Evolutionary conservation across 2,113 vertebrate genomes (phyloP), one percentile per base, ranked within the genome.

Genomic region (Sinocyclocheilus anshuiensis): DNA sequence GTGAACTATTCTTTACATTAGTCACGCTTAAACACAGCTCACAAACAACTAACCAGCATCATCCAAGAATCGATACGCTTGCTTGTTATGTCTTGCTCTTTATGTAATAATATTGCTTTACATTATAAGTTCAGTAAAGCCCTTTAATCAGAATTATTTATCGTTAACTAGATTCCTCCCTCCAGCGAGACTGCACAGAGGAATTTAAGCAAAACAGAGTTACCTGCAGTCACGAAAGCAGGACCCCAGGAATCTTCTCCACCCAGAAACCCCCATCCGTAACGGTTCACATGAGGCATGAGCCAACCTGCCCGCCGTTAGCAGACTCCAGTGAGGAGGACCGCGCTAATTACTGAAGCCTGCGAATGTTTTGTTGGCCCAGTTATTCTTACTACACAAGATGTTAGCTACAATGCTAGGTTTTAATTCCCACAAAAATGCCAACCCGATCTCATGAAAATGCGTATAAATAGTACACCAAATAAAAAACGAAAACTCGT

Each of bases 271-370:
- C 67, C 33, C n/a, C 63, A 55, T 18, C 69, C 0, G 22, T 57
- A 22, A 78, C 10, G 29, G 55, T 26, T 50, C 86, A 53, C 11
- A 71, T 42, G 80, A 39, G 88, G 89, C 93, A 83, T 91, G 94
- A 94, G 59, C 82, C 84, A 90, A 92, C 94, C 87, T 93, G 94
- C 63, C 90, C 61, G 69, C 87, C 90, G 77, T 61, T n/a, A 87
- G 18, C 77, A 87, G 88, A 72, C 84, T 84, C 83, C 67, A 81
- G 79, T 76, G 63, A 84, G 67, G 85, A 84, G 86, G 80, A 72
- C 71, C 9, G 9, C 22, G 15, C 26, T 63, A 24, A 16, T 16
- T 26, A 69, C 33, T 26, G 39, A 13, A 72, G 81, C 11, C 5
- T 65, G 42, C 24, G 24, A 67, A 65, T 36, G 65, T 20, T 20